Percentiles rank a stretch among this genome's conserved stretches.
Evolutionary conservation across 2,888 invertebrate genomes (phyloP).

Genomic region (Lamellibrachia columna): DNA sequence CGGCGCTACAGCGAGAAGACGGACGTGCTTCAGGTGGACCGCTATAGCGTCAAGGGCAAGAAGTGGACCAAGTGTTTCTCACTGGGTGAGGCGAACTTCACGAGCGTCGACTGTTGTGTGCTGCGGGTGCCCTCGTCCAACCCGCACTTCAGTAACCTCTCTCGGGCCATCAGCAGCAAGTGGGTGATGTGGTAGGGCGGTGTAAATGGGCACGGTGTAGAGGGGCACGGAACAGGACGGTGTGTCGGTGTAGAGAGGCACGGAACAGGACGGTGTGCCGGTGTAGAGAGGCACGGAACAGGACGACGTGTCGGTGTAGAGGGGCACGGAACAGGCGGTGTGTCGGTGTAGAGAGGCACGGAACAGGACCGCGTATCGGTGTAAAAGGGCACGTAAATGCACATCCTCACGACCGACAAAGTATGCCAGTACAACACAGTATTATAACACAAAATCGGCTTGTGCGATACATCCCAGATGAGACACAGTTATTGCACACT

Average conservation of each 20-base stretch:
- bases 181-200: constrained; percentile 54
- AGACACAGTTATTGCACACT: not conserved
- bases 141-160: constrained; percentile 50
- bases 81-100: constrained; percentile 1
- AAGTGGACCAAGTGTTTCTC: not conserved
- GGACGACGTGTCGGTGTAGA: not conserved
- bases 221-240: not conserved
- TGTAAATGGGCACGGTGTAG: not conserved
- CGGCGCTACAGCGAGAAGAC: not conserved
- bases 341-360: not conserved
- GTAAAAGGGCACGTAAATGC: not conserved
- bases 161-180: constrained; percentile 49
- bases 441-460: not conserved
- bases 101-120: constrained; percentile 47
- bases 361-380: not conserved
- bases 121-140: constrained; percentile 51
- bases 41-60: not conserved
- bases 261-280: not conserved
- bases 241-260: not conserved
- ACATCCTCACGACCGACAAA: not conserved
- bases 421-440: not conserved
- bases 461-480: not conserved
- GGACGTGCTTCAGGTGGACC: constrained; percentile 3
- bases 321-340: not conserved
- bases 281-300: not conserved